Base-by-base conservation (phyloP, 2,113 vertebrate species). In the Scophthalmus maximus region DNA sequence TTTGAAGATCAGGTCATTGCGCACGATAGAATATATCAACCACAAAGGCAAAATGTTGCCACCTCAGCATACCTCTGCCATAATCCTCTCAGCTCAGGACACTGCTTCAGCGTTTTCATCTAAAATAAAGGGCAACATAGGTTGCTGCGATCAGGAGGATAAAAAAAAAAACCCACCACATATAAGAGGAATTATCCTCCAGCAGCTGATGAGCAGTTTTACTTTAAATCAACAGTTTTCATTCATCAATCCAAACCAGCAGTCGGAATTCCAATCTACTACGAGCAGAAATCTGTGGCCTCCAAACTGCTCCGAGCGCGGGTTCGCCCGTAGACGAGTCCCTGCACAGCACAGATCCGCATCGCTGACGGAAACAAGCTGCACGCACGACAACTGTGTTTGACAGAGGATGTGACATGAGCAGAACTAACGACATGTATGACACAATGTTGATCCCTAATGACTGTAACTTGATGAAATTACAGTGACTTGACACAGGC, bases 211-310 rank as follows among this genome's bases (percentile, higher is more conserved):
- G 57, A 70, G 56, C 51, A 46, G 15, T 47, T 59, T 26, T 79
- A 30, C 83, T 80, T 49, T 47, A 73, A 64, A 64, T 76, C 49
- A 63, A 51, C 36, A 64, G 50, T 22, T 58, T 34, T 75, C 68
- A 57, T 67, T 64, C 47, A 82, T 70, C 49, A 26, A 4, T 80
- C 15, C 66, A 76, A 76, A 76, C 47, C 63, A 81, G 66, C 79
- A 78, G 70, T 78, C 30, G 4, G 18, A 78, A 81, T 71, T 65
- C 52, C 60, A 80, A 61, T 63, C 32, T 42, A 36, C 18, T 55
- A 63, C 25, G 40, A 55, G 60, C 62, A 71, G 62, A 23, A 82
- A 76, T 81, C 61, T 30, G 36, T 5, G 34, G 60, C 53, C 52
- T 61, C 50, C 34, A 61, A 68, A 30, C 50, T 50, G 42, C 56